Base-by-base conservation (phyloP, 2,888 invertebrate species). In the Endotricha flammealis region DNA sequence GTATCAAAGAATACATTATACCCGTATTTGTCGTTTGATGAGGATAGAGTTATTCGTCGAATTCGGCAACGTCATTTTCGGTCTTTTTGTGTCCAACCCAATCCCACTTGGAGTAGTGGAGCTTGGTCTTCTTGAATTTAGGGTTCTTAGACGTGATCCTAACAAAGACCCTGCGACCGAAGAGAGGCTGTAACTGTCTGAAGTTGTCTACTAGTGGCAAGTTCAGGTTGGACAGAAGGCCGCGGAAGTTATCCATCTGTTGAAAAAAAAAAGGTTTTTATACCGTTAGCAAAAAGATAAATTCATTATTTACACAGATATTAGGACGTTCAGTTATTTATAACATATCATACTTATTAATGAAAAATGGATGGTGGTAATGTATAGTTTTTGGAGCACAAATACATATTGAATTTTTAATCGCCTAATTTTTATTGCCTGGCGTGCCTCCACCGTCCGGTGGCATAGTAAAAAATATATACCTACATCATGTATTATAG, bases 161-260 rank as follows among this genome's bases (percentile, higher is more conserved):
- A 13, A 91, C 89, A 59, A 91, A 93, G 32, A 93, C 83, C 28
- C 91, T 86, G 27, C 93, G 88, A 23, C 89, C 90, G 47, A 91
- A 91, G n/a, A 92, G 75, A 0, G 90, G 89, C 57, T 93, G 93
- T 4, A 92, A 69, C 46, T 82, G 82, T 41, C 93, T 88, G 71
- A 88, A 93, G 82, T 93, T 93, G 72, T 93, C 92, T 5, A 90
- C 91, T 4, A 93, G 79, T n/a, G 85, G 81, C 12, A 89, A 83
- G 57, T 90, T 89, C 54, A 90, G 81, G 48, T 89, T 90, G 50
- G 89, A 90, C 10, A 90, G 90, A 28, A 93, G 82, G 22, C 88
- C 88, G 39, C 91, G 85, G 76, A 91, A 91, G 64, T 88, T 88
- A 53, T 88, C 88, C 86, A 91, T 88, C 91, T 91, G 70, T 9